Conservation (phyloP, 2,113 vertebrate genomes). For the Crotalus horridus region DNA sequence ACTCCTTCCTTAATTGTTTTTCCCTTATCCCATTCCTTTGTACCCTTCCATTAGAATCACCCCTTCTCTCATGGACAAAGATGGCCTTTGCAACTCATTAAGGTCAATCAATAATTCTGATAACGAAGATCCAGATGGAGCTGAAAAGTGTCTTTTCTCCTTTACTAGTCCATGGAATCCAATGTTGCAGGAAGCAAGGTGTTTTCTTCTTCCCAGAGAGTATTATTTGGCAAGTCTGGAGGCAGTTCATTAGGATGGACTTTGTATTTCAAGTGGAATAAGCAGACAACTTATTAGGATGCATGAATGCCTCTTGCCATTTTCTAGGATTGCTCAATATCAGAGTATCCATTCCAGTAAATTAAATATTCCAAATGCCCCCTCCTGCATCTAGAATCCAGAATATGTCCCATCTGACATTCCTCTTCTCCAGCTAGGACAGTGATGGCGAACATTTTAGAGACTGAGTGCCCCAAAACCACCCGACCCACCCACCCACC, state of each 20-base stretch:
- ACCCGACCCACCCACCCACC: no score
- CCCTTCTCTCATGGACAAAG: background rate
- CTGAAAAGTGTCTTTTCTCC: background rate
- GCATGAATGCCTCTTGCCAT: background rate
- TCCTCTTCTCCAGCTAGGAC: background rate
- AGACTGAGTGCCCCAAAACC: no score
- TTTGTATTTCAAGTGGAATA: background rate
- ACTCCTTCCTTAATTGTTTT: background rate
- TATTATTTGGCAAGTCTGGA: background rate
- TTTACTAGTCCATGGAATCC: background rate
- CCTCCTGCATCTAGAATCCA: background rate
- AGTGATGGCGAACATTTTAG: no score
- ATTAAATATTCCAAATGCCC: background rate
- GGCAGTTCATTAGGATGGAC: background rate
- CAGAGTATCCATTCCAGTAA: background rate
- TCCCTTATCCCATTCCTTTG: background rate
- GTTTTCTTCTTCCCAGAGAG: background rate
- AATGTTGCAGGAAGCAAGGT: background rate
- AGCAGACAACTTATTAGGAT: background rate
- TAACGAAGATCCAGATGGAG: background rate
- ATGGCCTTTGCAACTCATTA: background rate
- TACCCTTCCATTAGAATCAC: background rate
- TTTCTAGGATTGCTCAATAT: background rate
- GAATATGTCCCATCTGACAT: background rate
- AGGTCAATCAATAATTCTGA: background rate